Percentiles rank a stretch among this genome's conserved stretches.
phyloP scores from a whole-genome alignment of 2,797 vertebrate genomes.

The Chloroceryle inda region DNA sequence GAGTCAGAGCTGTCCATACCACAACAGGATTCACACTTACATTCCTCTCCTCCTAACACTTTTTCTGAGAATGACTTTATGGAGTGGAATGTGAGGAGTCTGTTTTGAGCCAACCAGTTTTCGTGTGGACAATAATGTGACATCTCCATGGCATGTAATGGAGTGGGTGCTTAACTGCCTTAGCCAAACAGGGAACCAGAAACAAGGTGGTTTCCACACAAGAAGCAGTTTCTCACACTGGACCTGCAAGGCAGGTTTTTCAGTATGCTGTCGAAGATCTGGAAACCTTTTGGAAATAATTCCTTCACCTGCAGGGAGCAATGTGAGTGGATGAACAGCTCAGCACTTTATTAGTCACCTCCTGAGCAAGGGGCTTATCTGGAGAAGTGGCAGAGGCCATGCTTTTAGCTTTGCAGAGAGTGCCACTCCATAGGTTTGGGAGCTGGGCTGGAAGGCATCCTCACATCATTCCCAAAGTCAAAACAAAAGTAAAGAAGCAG shows the following conservation, averaged over 20 bases:
- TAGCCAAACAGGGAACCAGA: not conserved
- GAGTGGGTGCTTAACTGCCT: not conserved
- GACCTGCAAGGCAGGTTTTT: not conserved
- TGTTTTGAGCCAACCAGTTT: not conserved
- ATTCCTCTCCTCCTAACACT: not conserved
- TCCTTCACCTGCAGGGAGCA: not conserved
- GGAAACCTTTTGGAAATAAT: not conserved
- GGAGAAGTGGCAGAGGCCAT: not conserved
- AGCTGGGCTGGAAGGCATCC: not conserved
- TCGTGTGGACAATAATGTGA: not conserved
- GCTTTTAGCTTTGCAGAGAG: not conserved
- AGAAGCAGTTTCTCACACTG: not conserved
- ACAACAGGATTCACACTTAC: not conserved
- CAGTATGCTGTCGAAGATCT: not conserved
- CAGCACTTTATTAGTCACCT: not conserved
- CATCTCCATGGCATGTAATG: not conserved
- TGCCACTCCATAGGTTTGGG: not conserved
- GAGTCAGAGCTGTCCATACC: not conserved
- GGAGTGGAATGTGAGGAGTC: not conserved
- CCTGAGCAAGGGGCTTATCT: not conserved
- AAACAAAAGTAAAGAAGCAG: not conserved
- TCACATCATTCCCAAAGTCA: not conserved
- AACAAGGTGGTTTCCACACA: not conserved
- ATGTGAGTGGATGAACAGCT: not conserved
- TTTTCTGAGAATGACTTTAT: not conserved